Evolutionary conservation across 2,113 vertebrate species (phyloP), one percentile per base, ranked within the genome.

Genomic region (Noturus placidus): DNA sequence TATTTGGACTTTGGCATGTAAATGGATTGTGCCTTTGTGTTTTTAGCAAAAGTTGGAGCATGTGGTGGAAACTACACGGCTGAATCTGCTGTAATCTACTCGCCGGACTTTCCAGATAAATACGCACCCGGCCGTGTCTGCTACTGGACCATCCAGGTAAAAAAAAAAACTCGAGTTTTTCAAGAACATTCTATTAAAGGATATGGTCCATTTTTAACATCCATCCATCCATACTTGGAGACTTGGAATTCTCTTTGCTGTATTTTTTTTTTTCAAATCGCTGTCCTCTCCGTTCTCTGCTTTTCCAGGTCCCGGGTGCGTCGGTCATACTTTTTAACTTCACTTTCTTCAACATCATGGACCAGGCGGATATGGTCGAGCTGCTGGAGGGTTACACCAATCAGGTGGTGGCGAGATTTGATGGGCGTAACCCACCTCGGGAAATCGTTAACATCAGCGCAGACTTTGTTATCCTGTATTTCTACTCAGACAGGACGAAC

Each of bases 301-400:
- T 35, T 22, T 27, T 72, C 11, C 87, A 91, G 89, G 95, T 98
- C 19, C 95, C 97, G 0, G 98, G 97, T 25, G 95, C 97, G 15
- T 94, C 95, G 1, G 93, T 86, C 89, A 96, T 99, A 91, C 94
- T 95, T 85, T 98, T 99, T 94, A 97, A 92, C 93, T 99, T 99
- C 94, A 96, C 96, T 89, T 96, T 98, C 78, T 99, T 99, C 84
- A 97, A 97, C 94, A 97, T 99, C 90, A 96, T 97, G 59, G 97
- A 99, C 90, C 96, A 97, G 25, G 95, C 96, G 1, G 98, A 99
- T 92, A 98, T 99, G 97, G 98, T 99, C 92, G 98, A 99, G 91
- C 93, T 99, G 30, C 94, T 99, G 91, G 96, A 99, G 0, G 98
- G 98, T 65, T 94, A 97, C 69, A 97, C 95, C 88, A 97, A 97